Conservation (phyloP, 2,113 vertebrate genomes). For the Syngnathus typhle region DNA sequence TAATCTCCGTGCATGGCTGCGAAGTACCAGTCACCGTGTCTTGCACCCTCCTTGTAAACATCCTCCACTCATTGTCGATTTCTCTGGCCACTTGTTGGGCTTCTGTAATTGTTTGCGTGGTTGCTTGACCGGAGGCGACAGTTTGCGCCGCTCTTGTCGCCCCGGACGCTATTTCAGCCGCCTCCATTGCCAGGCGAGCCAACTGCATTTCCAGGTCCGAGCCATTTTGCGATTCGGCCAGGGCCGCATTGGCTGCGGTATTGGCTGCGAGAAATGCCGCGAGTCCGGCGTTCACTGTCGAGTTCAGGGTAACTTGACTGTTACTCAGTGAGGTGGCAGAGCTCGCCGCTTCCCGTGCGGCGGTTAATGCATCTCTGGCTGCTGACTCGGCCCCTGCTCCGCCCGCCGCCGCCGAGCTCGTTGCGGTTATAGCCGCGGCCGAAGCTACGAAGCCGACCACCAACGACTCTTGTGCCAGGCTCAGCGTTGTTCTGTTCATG, state of each 20-base stretch:
- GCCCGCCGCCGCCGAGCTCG: background rate
- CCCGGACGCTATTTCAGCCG: background rate
- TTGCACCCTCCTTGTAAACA: background rate
- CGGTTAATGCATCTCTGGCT: background rate
- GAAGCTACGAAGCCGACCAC: background rate
- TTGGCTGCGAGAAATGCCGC: constrained; percentile 3
- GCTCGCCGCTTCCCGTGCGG: background rate
- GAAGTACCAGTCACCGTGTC: background rate
- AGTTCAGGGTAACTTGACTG: background rate
- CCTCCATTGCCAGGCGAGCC: background rate
- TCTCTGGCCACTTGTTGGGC: background rate
- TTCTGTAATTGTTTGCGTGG: background rate
- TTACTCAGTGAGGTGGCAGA: background rate
- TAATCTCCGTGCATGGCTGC: background rate
- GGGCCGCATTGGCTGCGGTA: background rate
- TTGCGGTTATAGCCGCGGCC: background rate
- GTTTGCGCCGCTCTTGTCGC: background rate
- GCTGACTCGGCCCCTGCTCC: background rate
- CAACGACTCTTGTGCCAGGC: background rate
- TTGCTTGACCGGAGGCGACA: background rate
- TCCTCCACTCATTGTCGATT: background rate
- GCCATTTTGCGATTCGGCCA: background rate
- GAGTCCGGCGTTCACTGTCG: background rate
- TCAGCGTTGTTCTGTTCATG: background rate
- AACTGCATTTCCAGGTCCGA: background rate